Conservation (phyloP, 1,140 invertebrate genomes). For the Drosophila kanapiae region DNA sequence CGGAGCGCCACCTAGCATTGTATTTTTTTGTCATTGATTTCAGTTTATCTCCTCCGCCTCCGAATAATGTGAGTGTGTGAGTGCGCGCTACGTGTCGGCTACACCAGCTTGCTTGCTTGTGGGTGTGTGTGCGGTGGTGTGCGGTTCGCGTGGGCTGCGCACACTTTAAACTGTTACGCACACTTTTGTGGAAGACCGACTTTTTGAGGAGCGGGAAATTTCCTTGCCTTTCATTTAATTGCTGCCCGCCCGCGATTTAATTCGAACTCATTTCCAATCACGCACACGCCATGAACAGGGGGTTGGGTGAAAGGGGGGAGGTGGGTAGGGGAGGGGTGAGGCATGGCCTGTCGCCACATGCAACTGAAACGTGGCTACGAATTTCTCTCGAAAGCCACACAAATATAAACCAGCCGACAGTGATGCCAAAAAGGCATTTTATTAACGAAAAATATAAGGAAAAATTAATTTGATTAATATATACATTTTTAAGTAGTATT, state of each 20-base stretch:
- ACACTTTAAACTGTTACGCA: conserved; percentile 44
- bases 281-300: conserved; percentile 20
- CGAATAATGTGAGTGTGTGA: neutral
- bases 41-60: conserved; percentile 48
- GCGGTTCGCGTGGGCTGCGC: conserved; percentile 3
- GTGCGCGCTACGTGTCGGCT: neutral
- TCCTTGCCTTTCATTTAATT: conserved; percentile 60
- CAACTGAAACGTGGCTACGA: conserved; percentile 32
- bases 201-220: conserved; percentile 41
- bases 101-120: neutral
- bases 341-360: conserved; percentile 35
- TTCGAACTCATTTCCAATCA: conserved; percentile 65
- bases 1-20: conserved; percentile 19
- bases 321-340: neutral
- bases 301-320: neutral
- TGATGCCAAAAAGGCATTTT: neutral
- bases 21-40: conserved; percentile 64
- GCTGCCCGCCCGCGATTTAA: conserved; percentile 55
- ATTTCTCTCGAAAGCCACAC: neutral
- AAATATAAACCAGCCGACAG: neutral
- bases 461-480: neutral
- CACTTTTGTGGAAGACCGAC: conserved; percentile 31
- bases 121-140: neutral
- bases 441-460: neutral
- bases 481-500: neutral